phyloP scores from a whole-genome alignment of 2,797 vertebrate genomes.

The Acanthiza pusilla region DNA sequence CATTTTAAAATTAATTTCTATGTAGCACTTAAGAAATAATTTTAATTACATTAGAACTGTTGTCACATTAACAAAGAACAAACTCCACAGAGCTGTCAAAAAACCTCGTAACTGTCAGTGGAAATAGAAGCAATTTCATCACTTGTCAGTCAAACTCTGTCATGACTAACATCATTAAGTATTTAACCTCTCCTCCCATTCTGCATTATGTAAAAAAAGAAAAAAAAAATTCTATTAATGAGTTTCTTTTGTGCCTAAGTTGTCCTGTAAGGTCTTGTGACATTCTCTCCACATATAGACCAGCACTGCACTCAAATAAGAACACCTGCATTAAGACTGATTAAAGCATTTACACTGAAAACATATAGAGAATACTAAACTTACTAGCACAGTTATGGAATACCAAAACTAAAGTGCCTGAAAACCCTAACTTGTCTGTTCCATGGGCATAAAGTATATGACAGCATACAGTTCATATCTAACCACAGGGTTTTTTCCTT shows the following conservation, averaged over 20 bases:
- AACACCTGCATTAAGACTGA: not conserved
- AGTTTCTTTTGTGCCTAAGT: not conserved
- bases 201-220: not conserved
- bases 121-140: slow-evolving; percentile 9
- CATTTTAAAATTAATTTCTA: not conserved
- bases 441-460: not conserved
- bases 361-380: not conserved
- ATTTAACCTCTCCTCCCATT: not conserved
- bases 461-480: not conserved
- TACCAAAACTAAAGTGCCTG: not conserved
- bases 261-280: not conserved
- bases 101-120: not conserved
- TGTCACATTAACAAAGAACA: slow-evolving; percentile 25
- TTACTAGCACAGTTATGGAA: not conserved
- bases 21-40: not conserved
- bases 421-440: not conserved
- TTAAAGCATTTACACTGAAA: not conserved
- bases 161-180: not conserved
- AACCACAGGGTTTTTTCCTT: not conserved
- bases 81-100: not conserved
- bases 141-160: not conserved
- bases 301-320: not conserved
- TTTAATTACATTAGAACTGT: not conserved
- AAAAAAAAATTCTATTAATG: not conserved
- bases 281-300: not conserved